phyloP scores from a whole-genome alignment of 2,113 vertebrate species.

The Pseudonaja textilis region DNA sequence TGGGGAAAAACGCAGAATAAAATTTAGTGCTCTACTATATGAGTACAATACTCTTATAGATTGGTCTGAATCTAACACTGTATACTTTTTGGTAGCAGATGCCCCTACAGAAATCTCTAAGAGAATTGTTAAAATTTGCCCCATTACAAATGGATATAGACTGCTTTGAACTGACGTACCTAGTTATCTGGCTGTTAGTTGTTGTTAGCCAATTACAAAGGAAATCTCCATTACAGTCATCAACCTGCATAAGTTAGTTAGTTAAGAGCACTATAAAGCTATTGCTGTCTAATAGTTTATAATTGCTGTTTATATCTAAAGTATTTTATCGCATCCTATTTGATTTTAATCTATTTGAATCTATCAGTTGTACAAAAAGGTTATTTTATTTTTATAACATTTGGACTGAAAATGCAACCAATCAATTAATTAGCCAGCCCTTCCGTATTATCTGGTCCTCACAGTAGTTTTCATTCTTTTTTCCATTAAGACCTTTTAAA shows the following conservation, averaged over 20 bases:
- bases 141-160: neutral
- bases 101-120: neutral
- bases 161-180: neutral
- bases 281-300: neutral
- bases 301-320: neutral
- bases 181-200: neutral
- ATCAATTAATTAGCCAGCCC: neutral
- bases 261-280: neutral
- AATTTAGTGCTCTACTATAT: neutral
- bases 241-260: neutral
- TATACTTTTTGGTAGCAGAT: neutral
- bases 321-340: neutral
- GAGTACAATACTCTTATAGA: neutral
- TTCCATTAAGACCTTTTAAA: neutral
- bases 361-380: neutral
- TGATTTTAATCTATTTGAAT: neutral
- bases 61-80: neutral
- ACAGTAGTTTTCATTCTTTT: neutral
- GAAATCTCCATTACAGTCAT: neutral
- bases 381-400: neutral
- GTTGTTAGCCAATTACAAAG: neutral
- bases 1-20: neutral
- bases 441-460: neutral
- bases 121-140: neutral
- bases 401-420: neutral